Evolutionary conservation across 2,888 invertebrate genomes (phyloP).

Genomic region (Temnothorax ravouxi): DNA sequence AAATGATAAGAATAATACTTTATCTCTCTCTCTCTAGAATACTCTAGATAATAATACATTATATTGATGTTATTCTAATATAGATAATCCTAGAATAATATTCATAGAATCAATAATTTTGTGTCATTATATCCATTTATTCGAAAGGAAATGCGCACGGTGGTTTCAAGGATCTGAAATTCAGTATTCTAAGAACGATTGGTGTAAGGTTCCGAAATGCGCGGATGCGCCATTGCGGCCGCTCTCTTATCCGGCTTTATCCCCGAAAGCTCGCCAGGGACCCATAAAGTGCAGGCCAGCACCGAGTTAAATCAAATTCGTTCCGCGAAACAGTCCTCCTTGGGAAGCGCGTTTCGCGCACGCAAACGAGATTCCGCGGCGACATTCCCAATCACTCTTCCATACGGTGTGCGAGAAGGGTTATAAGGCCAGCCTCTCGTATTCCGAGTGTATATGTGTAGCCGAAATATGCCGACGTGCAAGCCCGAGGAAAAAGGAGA

Average conservation of each 20-base stretch:
- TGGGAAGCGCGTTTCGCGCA: slow-evolving; percentile 77
- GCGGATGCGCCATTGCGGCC: slow-evolving; percentile 45
- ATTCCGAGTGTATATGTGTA: slow-evolving; percentile 57
- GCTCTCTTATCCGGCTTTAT: slow-evolving; percentile 75
- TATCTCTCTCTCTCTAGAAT: too few relatives aligned
- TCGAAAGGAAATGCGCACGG: not conserved
- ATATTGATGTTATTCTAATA: not conserved
- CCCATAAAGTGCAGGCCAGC: slow-evolving; percentile 72
- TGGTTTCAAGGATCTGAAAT: not conserved
- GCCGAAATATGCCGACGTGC: slow-evolving; percentile 38
- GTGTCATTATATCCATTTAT: not conserved
- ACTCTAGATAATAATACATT: not conserved
- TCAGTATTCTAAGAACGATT: slow-evolving; percentile 7
- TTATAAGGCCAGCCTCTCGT: slow-evolving; percentile 70
- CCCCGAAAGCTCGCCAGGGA: slow-evolving; percentile 73
- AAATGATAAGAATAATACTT: not conserved
- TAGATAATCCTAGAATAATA: not conserved
- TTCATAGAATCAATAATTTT: not conserved
- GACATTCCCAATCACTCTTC: slow-evolving; percentile 76
- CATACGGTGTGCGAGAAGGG: slow-evolving; percentile 57
- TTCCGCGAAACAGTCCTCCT: slow-evolving; percentile 76
- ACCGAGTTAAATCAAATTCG: slow-evolving; percentile 79
- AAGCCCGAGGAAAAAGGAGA: slow-evolving; percentile 33
- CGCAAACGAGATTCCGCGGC: slow-evolving; percentile 77
- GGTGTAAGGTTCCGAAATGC: not conserved